A percentile compares a stretch with the other conserved stretches of the same genome.
Conservation (phyloP, 2,888 invertebrate species). For the Cyclophora punctaria region DNA sequence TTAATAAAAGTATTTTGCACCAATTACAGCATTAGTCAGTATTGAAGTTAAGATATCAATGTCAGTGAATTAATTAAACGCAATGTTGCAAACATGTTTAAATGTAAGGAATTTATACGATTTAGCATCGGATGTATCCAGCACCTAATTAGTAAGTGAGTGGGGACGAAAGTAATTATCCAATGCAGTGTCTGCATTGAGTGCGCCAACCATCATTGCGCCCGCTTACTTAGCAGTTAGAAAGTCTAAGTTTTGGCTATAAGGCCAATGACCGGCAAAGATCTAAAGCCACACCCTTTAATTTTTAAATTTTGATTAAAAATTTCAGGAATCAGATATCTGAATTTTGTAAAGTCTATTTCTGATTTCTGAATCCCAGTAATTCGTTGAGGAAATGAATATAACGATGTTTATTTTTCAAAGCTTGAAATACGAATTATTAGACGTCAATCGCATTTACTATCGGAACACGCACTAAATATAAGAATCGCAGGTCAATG, state of each 20-base stretch:
- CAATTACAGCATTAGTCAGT: neutral
- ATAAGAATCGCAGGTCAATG: neutral
- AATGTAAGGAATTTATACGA: constrained; percentile 25
- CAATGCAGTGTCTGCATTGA: constrained; percentile 33
- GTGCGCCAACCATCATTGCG: constrained; percentile 38
- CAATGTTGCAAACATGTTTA: constrained; percentile 13
- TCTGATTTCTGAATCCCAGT: too few relatives aligned
- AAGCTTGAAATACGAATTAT: too few relatives aligned
- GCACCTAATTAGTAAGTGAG: constrained; percentile 28
- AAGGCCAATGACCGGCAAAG: constrained; percentile 55
- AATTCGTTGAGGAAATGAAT: too few relatives aligned
- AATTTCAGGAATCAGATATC: too few relatives aligned
- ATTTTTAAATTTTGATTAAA: constrained; percentile 17
- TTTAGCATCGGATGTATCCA: constrained; percentile 32
- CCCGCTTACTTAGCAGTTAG: constrained; percentile 54
- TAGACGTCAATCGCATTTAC: too few relatives aligned
- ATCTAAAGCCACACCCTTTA: constrained; percentile 50
- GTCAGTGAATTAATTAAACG: constrained; percentile 16
- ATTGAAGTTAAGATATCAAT: neutral
- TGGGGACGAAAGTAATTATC: constrained; percentile 34
- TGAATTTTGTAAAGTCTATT: too few relatives aligned
- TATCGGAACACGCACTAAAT: neutral
- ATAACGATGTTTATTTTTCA: too few relatives aligned
- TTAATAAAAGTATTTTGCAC: neutral
- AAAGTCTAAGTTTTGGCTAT: constrained; percentile 61